These are phyloP conservation scores for Drosophila kepulauana DNA, from an alignment of 1,140 invertebrate species.

Conservation along the genomic window DNA sequence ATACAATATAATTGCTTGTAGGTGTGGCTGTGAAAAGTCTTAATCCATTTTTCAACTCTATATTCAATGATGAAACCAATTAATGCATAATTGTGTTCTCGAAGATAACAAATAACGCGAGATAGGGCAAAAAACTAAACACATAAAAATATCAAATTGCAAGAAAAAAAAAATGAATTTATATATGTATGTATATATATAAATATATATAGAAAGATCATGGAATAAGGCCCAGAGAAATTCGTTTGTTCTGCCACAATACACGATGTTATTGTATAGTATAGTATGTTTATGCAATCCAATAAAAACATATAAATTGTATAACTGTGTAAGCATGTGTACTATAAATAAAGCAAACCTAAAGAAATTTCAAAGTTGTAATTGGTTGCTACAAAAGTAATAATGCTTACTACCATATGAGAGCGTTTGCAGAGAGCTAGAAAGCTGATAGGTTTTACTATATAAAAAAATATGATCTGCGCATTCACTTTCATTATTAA, in stretches of 20 bases:
- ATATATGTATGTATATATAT: conserved; percentile 10
- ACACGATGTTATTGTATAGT: conserved; percentile 34
- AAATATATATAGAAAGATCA: conserved; percentile 33
- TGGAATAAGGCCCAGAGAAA: conserved; percentile 29
- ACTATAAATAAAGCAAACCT: conserved; percentile 68
- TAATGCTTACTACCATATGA: neutral
- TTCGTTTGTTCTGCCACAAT: conserved; percentile 40
- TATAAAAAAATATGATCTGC: neutral
- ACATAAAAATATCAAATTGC: conserved; percentile 9
- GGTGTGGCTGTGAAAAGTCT: conserved; percentile 83
- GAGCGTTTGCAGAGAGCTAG: neutral
- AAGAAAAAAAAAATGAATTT: conserved; percentile 19
- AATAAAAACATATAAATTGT: conserved; percentile 43
- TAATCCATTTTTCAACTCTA: conserved; percentile 77
- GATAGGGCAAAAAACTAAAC: conserved; percentile 18
- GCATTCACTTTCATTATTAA: neutral
- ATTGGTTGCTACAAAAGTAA: conserved; percentile 27
- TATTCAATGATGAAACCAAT: conserved; percentile 77
- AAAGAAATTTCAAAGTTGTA: conserved; percentile 42
- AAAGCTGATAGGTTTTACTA: neutral
- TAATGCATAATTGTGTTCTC: conserved; percentile 44
- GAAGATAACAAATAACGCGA: conserved; percentile 27
- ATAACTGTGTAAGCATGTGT: conserved; percentile 46
- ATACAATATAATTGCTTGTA: conserved; percentile 13
- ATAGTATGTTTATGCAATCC: conserved; percentile 13